Percentiles rank a stretch among this genome's conserved stretches.
These are phyloP conservation scores for Eulemur rubriventer DNA, from an alignment of 2,797 vertebrate species.

Conservation along the genomic window DNA sequence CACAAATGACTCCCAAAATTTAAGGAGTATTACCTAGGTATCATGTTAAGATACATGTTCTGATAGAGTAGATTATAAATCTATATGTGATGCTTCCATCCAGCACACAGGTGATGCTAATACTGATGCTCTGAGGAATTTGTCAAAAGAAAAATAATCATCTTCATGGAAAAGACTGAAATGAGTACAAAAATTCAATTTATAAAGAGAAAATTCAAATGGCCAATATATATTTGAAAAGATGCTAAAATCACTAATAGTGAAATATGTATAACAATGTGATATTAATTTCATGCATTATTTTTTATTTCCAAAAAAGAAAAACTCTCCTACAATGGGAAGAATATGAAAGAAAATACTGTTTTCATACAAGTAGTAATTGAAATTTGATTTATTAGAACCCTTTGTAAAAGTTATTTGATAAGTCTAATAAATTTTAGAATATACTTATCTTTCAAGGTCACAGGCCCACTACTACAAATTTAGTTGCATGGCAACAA, in stretches of 20 bases:
- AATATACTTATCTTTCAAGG: background rate
- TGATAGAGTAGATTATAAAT: background rate
- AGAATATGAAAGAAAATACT: background rate
- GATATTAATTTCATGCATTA: background rate
- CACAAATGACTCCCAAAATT: background rate
- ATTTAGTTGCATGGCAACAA: background rate
- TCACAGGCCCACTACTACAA: background rate
- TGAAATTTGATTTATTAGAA: background rate
- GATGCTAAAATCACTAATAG: background rate
- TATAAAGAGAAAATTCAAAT: background rate
- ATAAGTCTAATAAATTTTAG: background rate
- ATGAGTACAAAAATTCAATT: background rate
- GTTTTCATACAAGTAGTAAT: background rate
- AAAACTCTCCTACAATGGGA: background rate
- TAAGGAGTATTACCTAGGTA: background rate
- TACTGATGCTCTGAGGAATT: background rate
- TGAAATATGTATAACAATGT: background rate
- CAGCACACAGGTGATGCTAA: background rate
- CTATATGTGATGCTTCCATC: background rate
- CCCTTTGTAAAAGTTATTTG: background rate
- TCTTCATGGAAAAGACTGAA: background rate
- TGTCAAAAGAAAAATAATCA: background rate
- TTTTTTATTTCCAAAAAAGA: background rate
- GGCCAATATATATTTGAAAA: background rate
- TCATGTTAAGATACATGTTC: background rate